Base-by-base conservation (phyloP, 2,113 vertebrate genomes). In the Chaetodon trifascialis region DNA sequence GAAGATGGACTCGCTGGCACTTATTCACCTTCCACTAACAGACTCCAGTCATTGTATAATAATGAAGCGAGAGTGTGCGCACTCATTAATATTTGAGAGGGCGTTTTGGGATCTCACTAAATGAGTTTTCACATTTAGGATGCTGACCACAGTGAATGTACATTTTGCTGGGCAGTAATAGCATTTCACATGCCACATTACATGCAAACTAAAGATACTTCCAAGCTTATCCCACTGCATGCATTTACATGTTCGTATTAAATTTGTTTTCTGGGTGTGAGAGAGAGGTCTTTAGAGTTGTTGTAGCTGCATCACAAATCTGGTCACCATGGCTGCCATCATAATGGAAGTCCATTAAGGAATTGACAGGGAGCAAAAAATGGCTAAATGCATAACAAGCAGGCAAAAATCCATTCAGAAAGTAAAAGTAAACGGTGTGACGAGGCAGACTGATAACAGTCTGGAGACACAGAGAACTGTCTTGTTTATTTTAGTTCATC, bases 291-390 rank as follows among this genome's bases (percentile, higher is more conserved):
- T 70, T 17, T 23, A 21, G 64, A 84, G 19, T 62, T 49, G 60
- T 54, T 74, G 66, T 55, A 59, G 52, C 47, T 55, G 63, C 52
- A 71, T 47, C 65, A 64, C 60, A 86, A 75, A 80, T 76, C 52
- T 73, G 64, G 73, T 85, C 83, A 23, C 76, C 69, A 83, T 79
- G 82, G 70, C 51, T 88, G 80, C 73, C 14, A 23, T 54, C 44
- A 73, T 79, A 76, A 89, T 86, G 44, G 46, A 81, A 85, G 9
- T 66, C 67, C 58, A 80, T 85, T 88, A 74, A 84, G 85, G 58
- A 86, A 60, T 36, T 73, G 72, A 78, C 68, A 63, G 21, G 15
- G 12, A 63, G 59, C 5, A 62, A 80, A 63, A 80, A 75, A 76
- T 47, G 55, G 5, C 62, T 80, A 72, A 76, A 86, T 72, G 63